Conservation (phyloP, 2,888 invertebrate genomes). For the Pyrrhia umbra region DNA sequence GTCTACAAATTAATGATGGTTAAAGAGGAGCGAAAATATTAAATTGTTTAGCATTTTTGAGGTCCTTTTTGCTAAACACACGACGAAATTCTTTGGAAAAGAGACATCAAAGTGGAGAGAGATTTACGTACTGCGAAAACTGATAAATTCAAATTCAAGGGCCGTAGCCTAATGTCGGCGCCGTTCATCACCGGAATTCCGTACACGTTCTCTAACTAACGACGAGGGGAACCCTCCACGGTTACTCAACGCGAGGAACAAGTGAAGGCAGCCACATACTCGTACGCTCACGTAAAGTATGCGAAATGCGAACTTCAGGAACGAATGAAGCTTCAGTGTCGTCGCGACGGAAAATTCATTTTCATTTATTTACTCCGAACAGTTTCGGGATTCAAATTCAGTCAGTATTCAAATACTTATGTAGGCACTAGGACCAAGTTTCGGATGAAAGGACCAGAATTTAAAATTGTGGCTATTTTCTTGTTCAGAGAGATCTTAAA, state of each 20-base stretch:
- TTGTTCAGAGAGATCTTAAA: not conserved
- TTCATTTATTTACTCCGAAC: slow-evolving; percentile 7
- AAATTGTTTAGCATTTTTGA: not conserved
- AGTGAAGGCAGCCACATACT: slow-evolving; percentile 28
- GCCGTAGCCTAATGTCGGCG: slow-evolving; percentile 52
- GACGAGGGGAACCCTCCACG: slow-evolving; percentile 52
- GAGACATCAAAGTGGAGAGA: not conserved
- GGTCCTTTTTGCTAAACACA: not conserved
- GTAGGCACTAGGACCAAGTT: not conserved
- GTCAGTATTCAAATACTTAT: not conserved
- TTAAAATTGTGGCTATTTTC: not conserved
- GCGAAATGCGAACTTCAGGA: slow-evolving; percentile 19
- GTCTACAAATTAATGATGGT: no score
- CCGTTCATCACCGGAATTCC: slow-evolving; percentile 61
- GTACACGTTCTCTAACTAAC: slow-evolving; percentile 64
- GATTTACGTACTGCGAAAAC: slow-evolving; percentile 17
- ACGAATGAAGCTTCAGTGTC: not conserved
- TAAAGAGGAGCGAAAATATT: not conserved
- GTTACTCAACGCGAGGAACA: slow-evolving; percentile 44
- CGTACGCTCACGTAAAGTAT: not conserved
- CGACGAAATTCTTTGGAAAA: not conserved
- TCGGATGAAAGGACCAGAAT: not conserved
- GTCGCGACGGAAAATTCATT: not conserved
- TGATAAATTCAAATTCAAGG: slow-evolving; percentile 63
- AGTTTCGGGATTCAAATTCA: not conserved